These are phyloP conservation scores for Lysandra coridon DNA, from an alignment of 2,888 invertebrate genomes.

Conservation along the genomic window DNA sequence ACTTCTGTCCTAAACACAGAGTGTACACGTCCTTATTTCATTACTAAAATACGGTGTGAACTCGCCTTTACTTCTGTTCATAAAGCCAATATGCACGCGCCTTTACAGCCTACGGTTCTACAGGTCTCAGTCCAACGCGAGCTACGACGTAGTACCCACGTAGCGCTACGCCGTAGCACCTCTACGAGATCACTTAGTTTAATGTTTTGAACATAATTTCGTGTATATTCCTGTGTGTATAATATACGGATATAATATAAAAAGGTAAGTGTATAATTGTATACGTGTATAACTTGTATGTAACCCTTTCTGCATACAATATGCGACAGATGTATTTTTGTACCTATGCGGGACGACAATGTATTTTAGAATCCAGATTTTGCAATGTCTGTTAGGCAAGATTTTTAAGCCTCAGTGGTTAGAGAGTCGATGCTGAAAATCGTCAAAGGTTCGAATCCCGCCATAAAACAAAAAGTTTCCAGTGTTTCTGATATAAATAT, in stretches of 20 bases:
- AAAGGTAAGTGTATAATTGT: not conserved
- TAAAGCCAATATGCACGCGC: not conserved
- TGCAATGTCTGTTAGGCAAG: not conserved
- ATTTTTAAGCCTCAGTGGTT: no score
- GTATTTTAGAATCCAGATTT: not conserved
- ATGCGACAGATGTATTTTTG: not conserved
- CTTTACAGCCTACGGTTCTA: conserved; percentile 39
- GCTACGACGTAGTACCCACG: conserved; percentile 46
- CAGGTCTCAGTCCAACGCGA: conserved; percentile 46
- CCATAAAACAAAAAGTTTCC: no score
- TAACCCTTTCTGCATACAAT: not conserved
- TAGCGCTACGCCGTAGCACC: conserved; percentile 22
- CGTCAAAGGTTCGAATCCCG: not conserved
- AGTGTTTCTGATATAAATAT: no score
- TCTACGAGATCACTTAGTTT: not conserved
- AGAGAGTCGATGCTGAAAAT: no score
- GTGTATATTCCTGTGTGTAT: not conserved
- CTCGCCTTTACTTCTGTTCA: not conserved
- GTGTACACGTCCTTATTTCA: no score
- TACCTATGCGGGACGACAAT: not conserved
- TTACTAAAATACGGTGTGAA: not conserved
- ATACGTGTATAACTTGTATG: not conserved
- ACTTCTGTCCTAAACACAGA: no score
- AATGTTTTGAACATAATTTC: not conserved
- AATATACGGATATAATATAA: not conserved